A percentile compares a stretch with the other conserved stretches of the same genome.
Evolutionary conservation across 2,113 vertebrate genomes (phyloP).

Genomic region (Xiphias gladius): DNA sequence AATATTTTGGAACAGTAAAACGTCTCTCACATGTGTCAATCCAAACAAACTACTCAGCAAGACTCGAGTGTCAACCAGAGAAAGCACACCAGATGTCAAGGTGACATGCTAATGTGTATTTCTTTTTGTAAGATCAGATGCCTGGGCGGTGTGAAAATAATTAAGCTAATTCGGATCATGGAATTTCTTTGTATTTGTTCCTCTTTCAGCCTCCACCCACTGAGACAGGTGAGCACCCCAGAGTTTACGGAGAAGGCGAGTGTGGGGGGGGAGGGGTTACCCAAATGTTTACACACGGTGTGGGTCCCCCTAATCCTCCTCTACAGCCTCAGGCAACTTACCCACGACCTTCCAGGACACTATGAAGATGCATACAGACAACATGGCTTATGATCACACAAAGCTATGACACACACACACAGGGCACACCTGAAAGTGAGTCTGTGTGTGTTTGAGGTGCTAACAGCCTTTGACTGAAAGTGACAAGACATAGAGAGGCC

Average conservation of each 20-base stretch:
- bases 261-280: constrained; percentile 1
- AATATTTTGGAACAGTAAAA: not conserved
- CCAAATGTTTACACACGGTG: constrained; percentile 77
- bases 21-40: not conserved
- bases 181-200: constrained; percentile 51
- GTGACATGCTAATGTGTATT: constrained; percentile 21
- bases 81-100: constrained; percentile 26
- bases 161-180: constrained; percentile 57
- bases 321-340: constrained; percentile 60
- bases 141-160: constrained; percentile 28
- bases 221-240: constrained; percentile 72
- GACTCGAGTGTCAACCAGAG: constrained; percentile 34
- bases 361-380: constrained; percentile 67
- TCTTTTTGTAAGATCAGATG: constrained; percentile 32
- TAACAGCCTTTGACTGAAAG: constrained; percentile 53
- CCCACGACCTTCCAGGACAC: constrained; percentile 63
- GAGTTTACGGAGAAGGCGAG: constrained; percentile 59
- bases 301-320: constrained; percentile 75
- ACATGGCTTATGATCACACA: constrained; percentile 56
- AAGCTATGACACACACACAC: constrained; percentile 33
- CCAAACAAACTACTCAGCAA: too few species aligned
- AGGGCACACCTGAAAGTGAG: constrained; percentile 45
- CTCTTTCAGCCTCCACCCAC: constrained; percentile 44
- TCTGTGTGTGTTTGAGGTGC: constrained; percentile 14
- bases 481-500: constrained; percentile 36